phyloP scores from a whole-genome alignment of 1,140 invertebrate species.

The Reticulitermes speratus region DNA sequence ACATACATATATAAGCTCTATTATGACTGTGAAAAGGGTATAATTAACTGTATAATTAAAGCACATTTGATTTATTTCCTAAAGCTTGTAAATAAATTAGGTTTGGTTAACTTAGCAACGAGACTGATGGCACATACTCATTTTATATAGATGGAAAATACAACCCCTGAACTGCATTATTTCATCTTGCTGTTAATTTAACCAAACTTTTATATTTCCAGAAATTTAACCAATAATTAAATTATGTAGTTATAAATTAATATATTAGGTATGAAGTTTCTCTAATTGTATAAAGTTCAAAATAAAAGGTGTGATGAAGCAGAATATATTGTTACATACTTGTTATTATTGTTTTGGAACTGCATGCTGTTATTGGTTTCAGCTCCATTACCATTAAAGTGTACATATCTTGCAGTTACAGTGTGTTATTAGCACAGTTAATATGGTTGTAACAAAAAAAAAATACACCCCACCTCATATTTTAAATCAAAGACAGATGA shows the following conservation, averaged over 20 bases:
- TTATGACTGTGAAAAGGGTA: not conserved
- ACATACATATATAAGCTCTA: not conserved
- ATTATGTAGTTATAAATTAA: constrained; percentile 26
- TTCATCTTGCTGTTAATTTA: not conserved
- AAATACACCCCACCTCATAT: not conserved
- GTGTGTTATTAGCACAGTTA: not conserved
- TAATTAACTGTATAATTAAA: not conserved
- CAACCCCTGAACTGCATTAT: constrained; percentile 21
- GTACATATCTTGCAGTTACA: not conserved
- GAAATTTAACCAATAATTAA: not conserved
- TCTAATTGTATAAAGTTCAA: not conserved
- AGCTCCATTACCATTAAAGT: not conserved
- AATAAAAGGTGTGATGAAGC: not conserved
- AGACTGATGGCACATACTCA: constrained; percentile 16
- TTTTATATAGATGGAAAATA: constrained; percentile 22
- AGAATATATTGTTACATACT: constrained; percentile 18
- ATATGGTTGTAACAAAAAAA: not conserved
- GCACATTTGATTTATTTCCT: constrained; percentile 12
- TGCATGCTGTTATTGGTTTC: not conserved
- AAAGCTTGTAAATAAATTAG: not conserved
- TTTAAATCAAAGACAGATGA: not conserved
- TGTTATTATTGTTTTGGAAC: not conserved
- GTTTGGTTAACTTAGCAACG: not conserved
- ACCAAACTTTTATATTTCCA: not conserved
- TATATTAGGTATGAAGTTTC: not conserved